These are phyloP conservation scores for Cynaeus angustus DNA, from an alignment of 2,888 invertebrate species.

Conservation along the genomic window DNA sequence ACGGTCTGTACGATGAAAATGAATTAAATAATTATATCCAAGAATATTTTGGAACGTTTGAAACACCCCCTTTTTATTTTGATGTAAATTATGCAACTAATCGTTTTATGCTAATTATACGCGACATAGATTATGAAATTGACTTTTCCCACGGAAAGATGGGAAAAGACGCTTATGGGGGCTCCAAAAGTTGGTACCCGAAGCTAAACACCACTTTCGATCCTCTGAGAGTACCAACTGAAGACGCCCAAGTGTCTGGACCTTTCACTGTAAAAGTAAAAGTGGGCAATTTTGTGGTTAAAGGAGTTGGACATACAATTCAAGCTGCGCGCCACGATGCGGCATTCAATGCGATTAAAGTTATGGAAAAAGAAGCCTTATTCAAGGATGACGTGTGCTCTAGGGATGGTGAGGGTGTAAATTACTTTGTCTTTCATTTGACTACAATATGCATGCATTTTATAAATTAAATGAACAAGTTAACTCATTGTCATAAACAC, in stretches of 20 bases:
- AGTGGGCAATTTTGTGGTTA: conserved; percentile 62
- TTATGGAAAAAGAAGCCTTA: conserved; percentile 57
- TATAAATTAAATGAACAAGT: too few relatives aligned
- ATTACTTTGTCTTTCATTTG: too few relatives aligned
- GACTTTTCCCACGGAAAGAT: too few relatives aligned
- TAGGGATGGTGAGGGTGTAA: conserved; percentile 57
- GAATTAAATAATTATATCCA: too few relatives aligned
- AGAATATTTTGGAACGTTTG: too few relatives aligned
- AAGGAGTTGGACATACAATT: conserved; percentile 62
- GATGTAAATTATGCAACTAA: too few relatives aligned
- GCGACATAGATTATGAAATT: too few relatives aligned
- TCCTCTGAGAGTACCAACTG: conserved; percentile 53
- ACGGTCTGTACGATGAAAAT: too few relatives aligned
- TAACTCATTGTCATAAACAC: too few relatives aligned
- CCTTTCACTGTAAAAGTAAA: conserved; percentile 64
- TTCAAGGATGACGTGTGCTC: conserved; percentile 59
- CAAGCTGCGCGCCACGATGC: conserved; percentile 67
- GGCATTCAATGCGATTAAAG: conserved; percentile 63
- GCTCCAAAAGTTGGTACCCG: conserved; percentile 58
- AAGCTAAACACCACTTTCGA: conserved; percentile 56
- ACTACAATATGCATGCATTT: too few relatives aligned
- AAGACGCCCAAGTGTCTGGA: conserved; percentile 58
- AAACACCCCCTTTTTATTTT: too few relatives aligned
- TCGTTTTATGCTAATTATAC: too few relatives aligned
- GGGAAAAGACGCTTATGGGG: conserved; percentile 52